Evolutionary conservation across 1,140 invertebrate genomes (phyloP).

Genomic region (Drosophila ambigua): DNA sequence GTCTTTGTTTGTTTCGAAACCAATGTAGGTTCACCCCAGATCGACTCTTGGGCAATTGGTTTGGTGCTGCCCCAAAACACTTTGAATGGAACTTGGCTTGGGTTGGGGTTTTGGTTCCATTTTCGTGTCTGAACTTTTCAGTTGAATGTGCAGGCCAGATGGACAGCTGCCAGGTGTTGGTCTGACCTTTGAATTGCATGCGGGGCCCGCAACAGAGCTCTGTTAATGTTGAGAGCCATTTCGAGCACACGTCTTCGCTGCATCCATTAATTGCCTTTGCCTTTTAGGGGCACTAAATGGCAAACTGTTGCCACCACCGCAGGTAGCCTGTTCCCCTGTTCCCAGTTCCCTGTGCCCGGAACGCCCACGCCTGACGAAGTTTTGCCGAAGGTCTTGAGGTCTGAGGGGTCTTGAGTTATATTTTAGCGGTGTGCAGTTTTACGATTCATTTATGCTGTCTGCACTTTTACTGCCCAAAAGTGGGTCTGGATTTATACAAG

Average conservation of each 20-base stretch:
- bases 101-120: conserved; percentile 17
- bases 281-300: conserved; percentile 57
- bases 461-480: no score
- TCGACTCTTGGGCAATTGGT: conserved; percentile 29
- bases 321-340: neutral
- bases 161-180: conserved; percentile 66
- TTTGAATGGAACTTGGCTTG: conserved; percentile 15
- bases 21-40: conserved; percentile 2
- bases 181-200: conserved; percentile 66
- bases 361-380: conserved; percentile 19
- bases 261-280: conserved; percentile 72
- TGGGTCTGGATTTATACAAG: no score
- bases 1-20: neutral
- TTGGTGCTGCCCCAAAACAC: conserved; percentile 1
- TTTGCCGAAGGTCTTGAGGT: no score
- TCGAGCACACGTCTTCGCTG: conserved; percentile 28
- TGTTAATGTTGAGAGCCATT: conserved; percentile 26
- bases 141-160: conserved; percentile 41
- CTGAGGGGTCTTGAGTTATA: no score
- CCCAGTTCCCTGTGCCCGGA: neutral
- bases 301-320: conserved; percentile 19
- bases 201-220: conserved; percentile 11
- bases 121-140: conserved; percentile 62
- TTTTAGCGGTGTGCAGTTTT: no score
- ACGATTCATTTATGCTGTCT: no score